A percentile compares a stretch with the other conserved stretches of the same genome.
Conservation (phyloP, 1,140 invertebrate genomes). For the Calephelis virginiensis region DNA sequence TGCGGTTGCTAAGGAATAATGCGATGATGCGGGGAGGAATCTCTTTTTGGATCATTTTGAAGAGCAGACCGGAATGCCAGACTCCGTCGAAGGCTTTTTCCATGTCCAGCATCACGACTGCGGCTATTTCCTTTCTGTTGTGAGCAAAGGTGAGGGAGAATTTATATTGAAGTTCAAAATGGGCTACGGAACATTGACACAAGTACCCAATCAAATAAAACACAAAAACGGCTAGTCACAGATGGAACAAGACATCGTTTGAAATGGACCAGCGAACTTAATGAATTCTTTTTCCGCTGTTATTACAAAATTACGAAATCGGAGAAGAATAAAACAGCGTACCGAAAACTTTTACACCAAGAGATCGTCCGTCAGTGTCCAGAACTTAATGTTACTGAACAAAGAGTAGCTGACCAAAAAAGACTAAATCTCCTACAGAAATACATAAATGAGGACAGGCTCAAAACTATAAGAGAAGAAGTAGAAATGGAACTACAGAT, state of each 20-base stretch:
- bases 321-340: slow-evolving; percentile 11
- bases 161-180: neutral
- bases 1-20: no score
- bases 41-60: no score
- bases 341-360: slow-evolving; percentile 9
- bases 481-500: neutral
- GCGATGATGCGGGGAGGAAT: no score
- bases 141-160: no score
- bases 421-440: slow-evolving; percentile 6
- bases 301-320: slow-evolving; percentile 16
- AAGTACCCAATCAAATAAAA: neutral
- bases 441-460: slow-evolving; percentile 11
- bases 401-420: slow-evolving; percentile 8
- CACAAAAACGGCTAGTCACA: neutral
- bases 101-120: no score
- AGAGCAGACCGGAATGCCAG: no score
- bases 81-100: no score
- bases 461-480: neutral
- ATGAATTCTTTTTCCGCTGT: slow-evolving; percentile 1
- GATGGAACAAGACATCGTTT: neutral
- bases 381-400: slow-evolving; percentile 7
- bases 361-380: slow-evolving; percentile 8
- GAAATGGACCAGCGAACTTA: slow-evolving; percentile 13
- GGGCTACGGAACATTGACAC: neutral
- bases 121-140: no score